Evolutionary conservation across 2,113 vertebrate genomes (phyloP), one percentile per base, ranked within the genome.

Genomic region (Prunella himalayana): DNA sequence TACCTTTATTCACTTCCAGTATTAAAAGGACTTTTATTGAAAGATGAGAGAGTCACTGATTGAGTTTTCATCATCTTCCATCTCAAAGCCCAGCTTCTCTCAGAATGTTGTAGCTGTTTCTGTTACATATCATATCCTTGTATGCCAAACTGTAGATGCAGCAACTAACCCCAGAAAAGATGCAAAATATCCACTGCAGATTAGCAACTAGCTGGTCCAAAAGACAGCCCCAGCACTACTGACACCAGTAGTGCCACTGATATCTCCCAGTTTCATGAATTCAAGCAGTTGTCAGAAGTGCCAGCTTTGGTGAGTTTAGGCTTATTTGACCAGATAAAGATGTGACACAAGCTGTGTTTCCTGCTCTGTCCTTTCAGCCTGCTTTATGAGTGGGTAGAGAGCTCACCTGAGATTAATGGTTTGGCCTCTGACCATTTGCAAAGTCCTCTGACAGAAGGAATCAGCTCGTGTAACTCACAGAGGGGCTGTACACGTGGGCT

Each of bases 391-490:
- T 61, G 0, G 0, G 39, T n/a, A 14, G n/a, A 59, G 31, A 70
- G n/a, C 25, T 92, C 42, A 63, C 17, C 25, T 5, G 3, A 93
- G 66, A 65, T 66, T 35, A 87, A 70, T 2, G 0, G 20, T 56
- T 95, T 77, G 76, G 73, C 79, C 44, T 93, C 47, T 80, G 57
- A 63, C 54, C 0, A 0, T 30, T 42, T 72, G 23, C 60, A 84
- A 87, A 37, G n/a, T 50, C 45, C 51, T 79, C 63, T 82, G 71
- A 27, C 50, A 80, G 47, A 59, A 82, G 39, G 27, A 69, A 35
- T 50, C 3, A 1, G 18, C 54, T 85, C 0, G 0, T 39, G 57
- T 50, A 64, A 66, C 59, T 50, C 50, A 57, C 5, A 0, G 31
- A 41, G 24, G 9, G 27, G 45, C 50, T 90, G 33, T 4, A 9